A percentile compares a stretch with the other conserved stretches of the same genome.
phyloP scores from a whole-genome alignment of 2,888 invertebrate species.

The Drosophila suboccidentalis region DNA sequence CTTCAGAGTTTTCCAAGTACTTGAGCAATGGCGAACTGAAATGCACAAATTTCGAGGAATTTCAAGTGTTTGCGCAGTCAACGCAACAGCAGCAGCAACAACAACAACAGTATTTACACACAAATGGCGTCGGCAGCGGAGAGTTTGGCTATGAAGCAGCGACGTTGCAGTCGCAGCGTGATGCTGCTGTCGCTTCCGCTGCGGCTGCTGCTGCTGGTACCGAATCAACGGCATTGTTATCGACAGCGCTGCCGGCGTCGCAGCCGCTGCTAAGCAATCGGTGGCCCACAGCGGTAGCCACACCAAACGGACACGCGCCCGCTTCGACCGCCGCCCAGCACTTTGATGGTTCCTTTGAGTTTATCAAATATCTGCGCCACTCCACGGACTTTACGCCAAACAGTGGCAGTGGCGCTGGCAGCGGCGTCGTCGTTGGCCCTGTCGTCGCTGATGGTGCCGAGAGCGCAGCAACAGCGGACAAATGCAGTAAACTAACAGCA shows the following conservation, averaged over 20 bases:
- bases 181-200: constrained; percentile 20
- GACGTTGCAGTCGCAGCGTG: constrained; percentile 45
- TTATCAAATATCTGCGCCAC: constrained; percentile 85
- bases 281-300: constrained; percentile 77
- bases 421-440: constrained; percentile 13
- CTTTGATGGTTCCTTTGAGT: constrained; percentile 85
- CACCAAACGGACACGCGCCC: constrained; percentile 64
- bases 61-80: constrained; percentile 81
- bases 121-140: constrained; percentile 57
- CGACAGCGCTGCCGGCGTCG: constrained; percentile 35
- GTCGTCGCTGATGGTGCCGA: constrained; percentile 14
- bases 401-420: constrained; percentile 12
- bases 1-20: constrained; percentile 86
- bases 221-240: constrained; percentile 39
- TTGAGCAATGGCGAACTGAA: constrained; percentile 85
- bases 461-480: constrained; percentile 41
- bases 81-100: constrained; percentile 52
- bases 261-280: constrained; percentile 64
- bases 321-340: constrained; percentile 69
- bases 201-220: constrained; percentile 5
- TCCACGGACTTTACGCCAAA: constrained; percentile 81
- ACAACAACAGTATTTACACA: constrained; percentile 74
- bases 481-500: constrained; percentile 35
- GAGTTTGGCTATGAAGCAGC: constrained; percentile 60
- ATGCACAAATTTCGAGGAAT: constrained; percentile 84